These are phyloP conservation scores for Crossaster papposus DNA, from an alignment of 53 echinoderm and acorn worm species.

Conservation along the genomic window DNA sequence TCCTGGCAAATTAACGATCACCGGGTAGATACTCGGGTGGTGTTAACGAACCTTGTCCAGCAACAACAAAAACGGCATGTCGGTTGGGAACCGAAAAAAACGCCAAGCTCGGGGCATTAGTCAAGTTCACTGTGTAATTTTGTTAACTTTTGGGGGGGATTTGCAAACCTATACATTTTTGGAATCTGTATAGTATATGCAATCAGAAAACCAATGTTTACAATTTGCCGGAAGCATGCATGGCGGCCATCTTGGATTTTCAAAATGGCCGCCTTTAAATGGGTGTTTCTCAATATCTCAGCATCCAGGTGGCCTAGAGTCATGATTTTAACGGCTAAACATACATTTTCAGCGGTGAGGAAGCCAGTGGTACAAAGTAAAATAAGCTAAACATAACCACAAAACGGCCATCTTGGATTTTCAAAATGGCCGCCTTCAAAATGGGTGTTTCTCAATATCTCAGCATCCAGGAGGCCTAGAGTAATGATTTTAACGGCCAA, in stretches of 20 bases:
- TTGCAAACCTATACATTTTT: conserved; percentile 2
- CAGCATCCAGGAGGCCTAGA: not conserved
- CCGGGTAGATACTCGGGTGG: too few relatives aligned
- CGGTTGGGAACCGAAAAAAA: too few relatives aligned
- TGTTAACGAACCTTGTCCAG: not conserved
- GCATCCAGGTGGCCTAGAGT: too few relatives aligned
- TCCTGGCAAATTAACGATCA: too few relatives aligned
- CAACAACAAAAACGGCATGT: not conserved
- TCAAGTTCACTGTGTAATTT: not conserved
- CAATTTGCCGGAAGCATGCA: not conserved
- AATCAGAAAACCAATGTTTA: not conserved
- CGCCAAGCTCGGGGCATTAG: not conserved
- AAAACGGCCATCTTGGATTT: not conserved
- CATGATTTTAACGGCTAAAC: conserved; percentile 22
- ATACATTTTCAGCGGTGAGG: conserved; percentile 21
- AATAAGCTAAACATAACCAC: too few relatives aligned
- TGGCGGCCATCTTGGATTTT: not conserved
- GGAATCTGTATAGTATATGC: not conserved
- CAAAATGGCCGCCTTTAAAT: too few relatives aligned
- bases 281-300: too few relatives aligned
- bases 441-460: conserved; percentile 1
- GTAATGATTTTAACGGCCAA: conserved; percentile 11
- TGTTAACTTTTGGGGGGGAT: too few relatives aligned
- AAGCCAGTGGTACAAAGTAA: not conserved
- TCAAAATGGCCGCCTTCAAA: not conserved